Evolutionary conservation across 2,113 vertebrate species (phyloP).

Genomic region (Mohoua ochrocephala): DNA sequence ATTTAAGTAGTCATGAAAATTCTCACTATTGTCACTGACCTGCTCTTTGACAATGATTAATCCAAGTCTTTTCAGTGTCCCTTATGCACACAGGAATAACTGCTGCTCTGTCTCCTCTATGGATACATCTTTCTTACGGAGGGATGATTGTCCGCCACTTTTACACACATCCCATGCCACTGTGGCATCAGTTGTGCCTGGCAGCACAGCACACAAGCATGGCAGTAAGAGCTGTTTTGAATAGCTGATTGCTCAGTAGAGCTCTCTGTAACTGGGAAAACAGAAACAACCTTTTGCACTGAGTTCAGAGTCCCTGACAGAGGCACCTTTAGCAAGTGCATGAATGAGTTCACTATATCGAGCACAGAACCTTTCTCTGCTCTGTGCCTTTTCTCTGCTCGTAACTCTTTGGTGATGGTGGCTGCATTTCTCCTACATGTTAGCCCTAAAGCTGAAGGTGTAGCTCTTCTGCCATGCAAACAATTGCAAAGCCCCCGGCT

Average conservation of each 20-base stretch:
- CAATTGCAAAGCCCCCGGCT: neutral
- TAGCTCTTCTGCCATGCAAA: neutral
- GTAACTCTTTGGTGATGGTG: neutral
- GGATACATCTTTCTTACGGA: neutral
- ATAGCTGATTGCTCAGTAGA: neutral
- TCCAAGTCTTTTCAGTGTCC: neutral
- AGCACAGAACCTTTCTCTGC: rapidly evolving
- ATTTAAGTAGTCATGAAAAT: neutral
- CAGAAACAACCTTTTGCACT: neutral
- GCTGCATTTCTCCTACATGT: neutral
- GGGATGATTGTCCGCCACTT: neutral
- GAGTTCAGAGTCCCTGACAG: neutral
- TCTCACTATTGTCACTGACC: neutral
- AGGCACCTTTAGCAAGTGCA: neutral
- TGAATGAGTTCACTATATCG: neutral
- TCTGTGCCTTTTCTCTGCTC: neutral
- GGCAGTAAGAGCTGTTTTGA: neutral
- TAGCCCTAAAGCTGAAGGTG: neutral
- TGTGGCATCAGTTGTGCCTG: neutral
- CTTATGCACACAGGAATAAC: neutral
- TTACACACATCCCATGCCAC: neutral
- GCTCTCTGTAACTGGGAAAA: neutral
- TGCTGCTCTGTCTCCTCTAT: neutral
- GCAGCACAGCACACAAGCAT: neutral
- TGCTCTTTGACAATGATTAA: neutral